Percentiles rank a stretch among this genome's conserved stretches.
Conservation (phyloP, 2,888 invertebrate genomes). For the Caenorhabditis macrosperma region DNA sequence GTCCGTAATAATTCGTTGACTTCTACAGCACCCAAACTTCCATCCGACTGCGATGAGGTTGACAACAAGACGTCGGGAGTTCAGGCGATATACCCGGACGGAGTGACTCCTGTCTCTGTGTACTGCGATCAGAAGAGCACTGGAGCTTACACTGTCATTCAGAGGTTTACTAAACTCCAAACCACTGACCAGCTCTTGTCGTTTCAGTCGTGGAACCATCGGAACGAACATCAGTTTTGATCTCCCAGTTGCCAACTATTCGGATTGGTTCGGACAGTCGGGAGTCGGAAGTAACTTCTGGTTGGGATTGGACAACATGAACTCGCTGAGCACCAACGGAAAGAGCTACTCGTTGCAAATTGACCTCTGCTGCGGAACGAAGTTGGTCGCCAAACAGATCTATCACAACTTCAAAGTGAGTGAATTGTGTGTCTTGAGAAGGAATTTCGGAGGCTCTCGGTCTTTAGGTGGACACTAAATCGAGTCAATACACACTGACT, state of each 20-base stretch:
- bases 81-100: conserved; percentile 47
- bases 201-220: conserved; percentile 33
- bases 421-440: background rate
- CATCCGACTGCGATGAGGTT: conserved; percentile 47
- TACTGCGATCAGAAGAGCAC: conserved; percentile 37
- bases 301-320: conserved; percentile 67
- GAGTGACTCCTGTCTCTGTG: conserved; percentile 21
- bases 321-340: conserved; percentile 32
- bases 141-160: conserved; percentile 50
- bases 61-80: conserved; percentile 13
- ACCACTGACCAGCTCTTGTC: no score
- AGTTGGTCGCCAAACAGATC: conserved; percentile 28
- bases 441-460: no score
- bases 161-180: no score
- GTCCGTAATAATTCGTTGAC: no score
- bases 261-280: conserved; percentile 43
- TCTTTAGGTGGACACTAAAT: conserved; percentile 41
- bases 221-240: conserved; percentile 21
- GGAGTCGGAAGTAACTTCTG: conserved; percentile 61
- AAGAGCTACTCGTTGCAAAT: conserved; percentile 49
- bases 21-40: conserved; percentile 37
- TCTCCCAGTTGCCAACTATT: conserved; percentile 38
- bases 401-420: conserved; percentile 61
- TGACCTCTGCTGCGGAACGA: conserved; percentile 60
- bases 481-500: conserved; percentile 40